A percentile compares a stretch with the other conserved stretches of the same genome.
These are phyloP conservation scores for Porites cylindrica DNA, from an alignment of 92 coral and sea anemone species.

Conservation along the genomic window DNA sequence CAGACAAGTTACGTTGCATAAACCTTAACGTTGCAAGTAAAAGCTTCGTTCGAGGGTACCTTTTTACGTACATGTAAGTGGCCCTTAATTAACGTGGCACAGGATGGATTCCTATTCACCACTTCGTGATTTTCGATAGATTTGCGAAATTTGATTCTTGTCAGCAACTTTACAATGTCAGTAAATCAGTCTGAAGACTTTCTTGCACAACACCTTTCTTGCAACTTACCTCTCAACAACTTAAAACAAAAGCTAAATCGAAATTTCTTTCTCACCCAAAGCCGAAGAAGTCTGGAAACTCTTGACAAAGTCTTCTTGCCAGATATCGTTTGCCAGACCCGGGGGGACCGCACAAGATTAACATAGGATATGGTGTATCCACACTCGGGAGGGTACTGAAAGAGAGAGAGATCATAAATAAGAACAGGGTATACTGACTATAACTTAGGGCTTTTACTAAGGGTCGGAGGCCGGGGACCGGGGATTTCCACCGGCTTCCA, in stretches of 20 bases:
- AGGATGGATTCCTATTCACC: neutral
- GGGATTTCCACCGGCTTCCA: no score
- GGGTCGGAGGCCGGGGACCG: no score
- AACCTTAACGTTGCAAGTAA: no score
- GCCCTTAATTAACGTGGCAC: neutral
- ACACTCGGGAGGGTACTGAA: slow-evolving; percentile 94
- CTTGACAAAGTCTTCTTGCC: slow-evolving; percentile 87
- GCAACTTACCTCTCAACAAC: neutral
- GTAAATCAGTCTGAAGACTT: neutral
- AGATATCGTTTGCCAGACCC: slow-evolving; percentile 92
- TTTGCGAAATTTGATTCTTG: no score
- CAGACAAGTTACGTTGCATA: no score
- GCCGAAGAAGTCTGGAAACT: slow-evolving; percentile 97
- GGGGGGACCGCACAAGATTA: slow-evolving; percentile 89
- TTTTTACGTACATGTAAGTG: no score
- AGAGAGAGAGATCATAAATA: neutral
- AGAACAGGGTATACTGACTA: neutral
- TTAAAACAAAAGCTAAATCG: neutral
- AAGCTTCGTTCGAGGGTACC: no score
- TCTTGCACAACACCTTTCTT: neutral
- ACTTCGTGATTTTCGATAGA: neutral
- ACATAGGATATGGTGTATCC: slow-evolving; percentile 97
- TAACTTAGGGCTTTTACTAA: no score
- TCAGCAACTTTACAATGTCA: no score
- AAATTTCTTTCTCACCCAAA: slow-evolving; percentile 72